Evolutionary conservation across 2,888 invertebrate species (phyloP), one percentile per base, ranked within the genome.

Genomic region (Pinctada fucata): DNA sequence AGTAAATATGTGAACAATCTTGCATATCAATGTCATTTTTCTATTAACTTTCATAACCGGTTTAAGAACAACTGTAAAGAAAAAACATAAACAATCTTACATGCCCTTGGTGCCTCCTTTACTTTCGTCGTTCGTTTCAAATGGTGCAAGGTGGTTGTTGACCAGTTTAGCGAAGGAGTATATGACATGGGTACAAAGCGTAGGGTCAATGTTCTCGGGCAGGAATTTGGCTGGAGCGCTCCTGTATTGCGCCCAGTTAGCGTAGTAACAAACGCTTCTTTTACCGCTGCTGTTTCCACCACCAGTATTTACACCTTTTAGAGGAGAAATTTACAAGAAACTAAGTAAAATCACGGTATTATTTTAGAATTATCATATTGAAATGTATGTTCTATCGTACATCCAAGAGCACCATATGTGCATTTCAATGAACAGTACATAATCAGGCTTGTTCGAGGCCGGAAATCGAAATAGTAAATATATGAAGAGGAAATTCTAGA

Each of bases 151-250:
- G 89, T 97, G 97, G 83, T 97, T 97, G 90, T 97, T 97, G 93
- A 98, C 98, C 93, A 99, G 94, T 97, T 97, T 98, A 0, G 98
- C 98, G 93, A 99, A 99, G 13, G 99, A 97, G 93, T 97, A 99
- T 89, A 99, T 96, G 87, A 99, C 94, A 93, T 99, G 99, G 0
- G 99, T 98, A 93, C 99, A 99, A 50, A 99, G 95, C 91, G 97
- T 96, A 0, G 98, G 96, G 79, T 97, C 96, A 86, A 99, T 98
- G 91, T 98, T 97, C 93, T 98, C 98, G 0, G 99, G 99, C 64
- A 95, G 92, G 93, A 97, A 99, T 93, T 98, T 98, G 75, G 97
- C 98, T 77, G 96, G 93, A 92, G 97, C 97, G 13, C 96, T 95
- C 80, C 98, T 94, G 93, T 99, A 99, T 92, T 99, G 99, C 0